Conservation (phyloP, 2,888 invertebrate genomes). For the Nudaria mundana region DNA sequence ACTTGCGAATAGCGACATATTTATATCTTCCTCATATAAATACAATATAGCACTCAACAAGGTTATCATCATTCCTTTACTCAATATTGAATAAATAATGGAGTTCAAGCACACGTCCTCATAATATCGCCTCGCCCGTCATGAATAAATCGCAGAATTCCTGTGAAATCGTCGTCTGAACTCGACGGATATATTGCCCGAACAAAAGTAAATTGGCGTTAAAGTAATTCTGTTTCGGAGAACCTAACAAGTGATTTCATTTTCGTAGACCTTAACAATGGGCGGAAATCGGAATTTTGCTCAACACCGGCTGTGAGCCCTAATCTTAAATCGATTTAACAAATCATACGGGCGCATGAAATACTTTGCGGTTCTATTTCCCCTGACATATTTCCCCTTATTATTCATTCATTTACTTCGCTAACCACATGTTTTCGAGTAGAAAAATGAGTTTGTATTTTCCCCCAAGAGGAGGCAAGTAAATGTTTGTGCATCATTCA, state of each 20-base stretch:
- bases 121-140: slow-evolving; percentile 22
- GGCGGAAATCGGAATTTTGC: slow-evolving; percentile 64
- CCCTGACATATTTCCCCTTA: slow-evolving; percentile 15
- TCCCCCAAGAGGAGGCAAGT: slow-evolving; percentile 11
- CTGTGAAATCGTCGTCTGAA: slow-evolving; percentile 39
- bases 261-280: slow-evolving; percentile 56
- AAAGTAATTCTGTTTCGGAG: slow-evolving; percentile 60
- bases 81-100: slow-evolving; percentile 23
- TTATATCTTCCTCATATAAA: slow-evolving; percentile 1
- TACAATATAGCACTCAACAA: slow-evolving; percentile 15
- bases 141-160: slow-evolving; percentile 34
- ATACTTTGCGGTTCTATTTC: slow-evolving; percentile 24
- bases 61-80: slow-evolving; percentile 22
- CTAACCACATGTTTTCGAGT: slow-evolving; percentile 22
- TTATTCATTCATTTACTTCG: slow-evolving; percentile 26
- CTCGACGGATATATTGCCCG: slow-evolving; percentile 45
- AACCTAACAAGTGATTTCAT: slow-evolving; percentile 59
- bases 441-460: slow-evolving; percentile 17
- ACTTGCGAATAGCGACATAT: neutral
- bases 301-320: slow-evolving; percentile 47
- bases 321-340: slow-evolving; percentile 55
- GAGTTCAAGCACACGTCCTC: slow-evolving; percentile 17
- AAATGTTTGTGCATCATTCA: slow-evolving; percentile 14
- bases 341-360: slow-evolving; percentile 52
- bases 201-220: slow-evolving; percentile 52